These are phyloP conservation scores for Brenthis daphne DNA, from an alignment of 2,888 invertebrate genomes.

Conservation along the genomic window DNA sequence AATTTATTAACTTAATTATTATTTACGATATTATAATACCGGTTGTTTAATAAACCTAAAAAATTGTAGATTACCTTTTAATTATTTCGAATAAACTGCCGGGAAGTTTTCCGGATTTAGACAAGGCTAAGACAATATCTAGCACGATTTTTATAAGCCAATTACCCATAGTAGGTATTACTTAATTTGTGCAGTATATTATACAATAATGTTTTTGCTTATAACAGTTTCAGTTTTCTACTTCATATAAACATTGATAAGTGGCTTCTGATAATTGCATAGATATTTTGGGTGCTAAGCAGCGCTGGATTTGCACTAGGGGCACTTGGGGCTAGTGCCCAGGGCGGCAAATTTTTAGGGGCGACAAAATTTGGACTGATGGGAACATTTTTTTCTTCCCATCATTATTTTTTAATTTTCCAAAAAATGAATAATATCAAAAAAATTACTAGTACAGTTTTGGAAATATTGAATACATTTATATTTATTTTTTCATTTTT, in stretches of 20 bases:
- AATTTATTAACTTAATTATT: no score
- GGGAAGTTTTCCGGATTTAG: constrained; percentile 34
- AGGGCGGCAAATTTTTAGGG: no score
- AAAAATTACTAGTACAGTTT: no score
- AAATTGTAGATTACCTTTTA: constrained; percentile 14
- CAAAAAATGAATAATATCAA: no score
- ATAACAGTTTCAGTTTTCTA: constrained; percentile 12
- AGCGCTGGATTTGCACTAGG: no score
- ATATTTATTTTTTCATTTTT: no score
- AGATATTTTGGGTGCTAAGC: neutral
- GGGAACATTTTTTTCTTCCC: no score
- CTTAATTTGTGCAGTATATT: constrained; percentile 7
- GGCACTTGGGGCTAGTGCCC: no score
- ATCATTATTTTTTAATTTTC: no score
- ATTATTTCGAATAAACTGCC: constrained; percentile 27
- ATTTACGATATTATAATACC: neutral
- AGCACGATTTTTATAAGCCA: constrained; percentile 24
- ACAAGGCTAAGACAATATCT: constrained; percentile 28
- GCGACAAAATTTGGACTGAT: no score
- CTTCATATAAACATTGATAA: constrained; percentile 3
- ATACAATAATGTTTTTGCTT: neutral
- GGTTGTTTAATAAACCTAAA: neutral
- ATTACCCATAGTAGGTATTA: constrained; percentile 18
- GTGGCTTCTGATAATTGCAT: constrained; percentile 6
- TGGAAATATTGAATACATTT: no score